These are phyloP conservation scores for Hypothenemus hampei DNA, from an alignment of 1,140 invertebrate genomes.

Conservation along the genomic window DNA sequence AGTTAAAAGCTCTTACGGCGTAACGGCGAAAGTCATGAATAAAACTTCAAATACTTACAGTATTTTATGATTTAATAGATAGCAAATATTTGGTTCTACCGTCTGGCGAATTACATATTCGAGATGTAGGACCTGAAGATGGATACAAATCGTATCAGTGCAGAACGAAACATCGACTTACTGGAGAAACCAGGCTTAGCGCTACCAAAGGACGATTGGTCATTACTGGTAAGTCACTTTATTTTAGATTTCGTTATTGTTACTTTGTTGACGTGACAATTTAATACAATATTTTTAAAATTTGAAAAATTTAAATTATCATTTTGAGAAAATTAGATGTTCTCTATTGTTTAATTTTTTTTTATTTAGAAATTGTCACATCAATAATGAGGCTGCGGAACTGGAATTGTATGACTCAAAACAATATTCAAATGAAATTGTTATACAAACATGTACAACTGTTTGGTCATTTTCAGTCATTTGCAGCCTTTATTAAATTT, in stretches of 20 bases:
- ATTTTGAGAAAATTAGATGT: no score
- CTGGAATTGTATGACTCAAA: no score
- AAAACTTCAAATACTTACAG: no score
- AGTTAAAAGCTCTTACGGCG: slow-evolving; percentile 1
- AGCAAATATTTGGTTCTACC: slow-evolving; percentile 91
- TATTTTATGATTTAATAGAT: slow-evolving; percentile 53
- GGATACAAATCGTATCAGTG: slow-evolving; percentile 93
- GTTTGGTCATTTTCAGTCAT: no score
- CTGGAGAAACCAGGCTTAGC: slow-evolving; percentile 87
- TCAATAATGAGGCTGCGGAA: no score
- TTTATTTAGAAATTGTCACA: no score
- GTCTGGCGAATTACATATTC: slow-evolving; percentile 88
- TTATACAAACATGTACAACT: no score
- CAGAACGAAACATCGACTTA: slow-evolving; percentile 87
- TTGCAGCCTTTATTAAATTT: no score
- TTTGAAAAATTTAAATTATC: no score
- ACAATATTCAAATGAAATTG: no score
- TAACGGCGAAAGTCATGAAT: background rate
- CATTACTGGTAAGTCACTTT: slow-evolving; percentile 80
- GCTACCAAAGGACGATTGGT: slow-evolving; percentile 90
- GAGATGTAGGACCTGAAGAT: slow-evolving; percentile 88
- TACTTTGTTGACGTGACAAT: slow-evolving; percentile 1
- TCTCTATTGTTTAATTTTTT: no score
- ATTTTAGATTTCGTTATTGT: background rate
- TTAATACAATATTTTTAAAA: no score